These are phyloP conservation scores for Oreonectes daqikongensis DNA, from an alignment of 2,797 vertebrate genomes.

Conservation along the genomic window DNA sequence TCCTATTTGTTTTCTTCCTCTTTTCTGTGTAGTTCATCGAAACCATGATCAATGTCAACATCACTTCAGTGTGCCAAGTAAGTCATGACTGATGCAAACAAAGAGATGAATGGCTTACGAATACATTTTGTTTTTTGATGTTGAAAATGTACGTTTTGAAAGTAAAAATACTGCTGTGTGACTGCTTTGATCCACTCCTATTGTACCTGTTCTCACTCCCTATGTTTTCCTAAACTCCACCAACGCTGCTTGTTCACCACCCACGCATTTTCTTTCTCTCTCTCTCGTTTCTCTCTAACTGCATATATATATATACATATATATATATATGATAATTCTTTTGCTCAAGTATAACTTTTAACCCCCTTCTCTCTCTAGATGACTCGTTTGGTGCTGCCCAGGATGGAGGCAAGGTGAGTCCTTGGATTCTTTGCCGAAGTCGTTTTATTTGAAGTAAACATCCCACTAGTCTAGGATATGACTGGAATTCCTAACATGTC, in stretches of 20 bases:
- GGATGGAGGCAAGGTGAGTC: conserved; percentile 94
- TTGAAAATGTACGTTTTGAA: too few relatives aligned
- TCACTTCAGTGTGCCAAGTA: conserved; percentile 90
- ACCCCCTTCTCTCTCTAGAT: conserved; percentile 75
- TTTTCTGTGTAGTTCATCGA: conserved; percentile 81
- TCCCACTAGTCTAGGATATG: neutral
- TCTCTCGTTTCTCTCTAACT: neutral
- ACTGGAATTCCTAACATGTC: conserved; percentile 10
- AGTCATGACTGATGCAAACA: conserved; percentile 28
- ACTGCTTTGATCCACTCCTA: conserved; percentile 51
- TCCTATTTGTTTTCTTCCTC: neutral
- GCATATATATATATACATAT: too few relatives aligned
- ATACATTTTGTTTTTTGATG: neutral
- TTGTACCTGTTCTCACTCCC: conserved; percentile 73
- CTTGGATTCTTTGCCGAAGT: conserved; percentile 34
- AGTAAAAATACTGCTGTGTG: neutral
- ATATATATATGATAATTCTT: too few relatives aligned
- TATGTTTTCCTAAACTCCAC: conserved; percentile 78
- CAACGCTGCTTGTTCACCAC: conserved; percentile 75
- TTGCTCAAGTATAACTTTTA: too few relatives aligned
- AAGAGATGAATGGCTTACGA: neutral
- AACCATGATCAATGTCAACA: conserved; percentile 88
- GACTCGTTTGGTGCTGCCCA: conserved; percentile 92
- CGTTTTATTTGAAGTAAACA: conserved; percentile 36
- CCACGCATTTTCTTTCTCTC: conserved; percentile 65